Base-by-base conservation (phyloP, 2,113 vertebrate species). In the Mastomys coucha region DNA sequence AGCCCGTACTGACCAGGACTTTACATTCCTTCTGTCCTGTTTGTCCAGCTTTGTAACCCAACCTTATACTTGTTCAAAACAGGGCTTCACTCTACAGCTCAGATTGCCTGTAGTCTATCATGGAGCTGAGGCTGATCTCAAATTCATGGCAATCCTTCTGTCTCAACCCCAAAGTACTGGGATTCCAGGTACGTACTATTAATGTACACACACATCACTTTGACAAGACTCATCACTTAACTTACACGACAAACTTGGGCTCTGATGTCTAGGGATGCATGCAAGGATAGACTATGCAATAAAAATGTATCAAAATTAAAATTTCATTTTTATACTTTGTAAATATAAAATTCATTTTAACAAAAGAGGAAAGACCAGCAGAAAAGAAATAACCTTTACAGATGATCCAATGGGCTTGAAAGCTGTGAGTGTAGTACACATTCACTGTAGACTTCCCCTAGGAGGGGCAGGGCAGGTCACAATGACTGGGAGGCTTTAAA, bases 151-250 rank as follows among this genome's bases (percentile, higher is more conserved):
- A 33, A 16, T 51, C 45, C 28, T 78, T 45, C 49, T 51, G 45
- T 14, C 45, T 78, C 76, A 78, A 49, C 45, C 26, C 45, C 76
- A 45, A 78, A 28, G 49, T 31, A 31, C 10, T 51, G 45, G 76
- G 13, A 31, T 78, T 2, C 5, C 45, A 51, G 42, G 5, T 78
- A 45, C 31, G 26, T 8, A 16, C 45, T 31, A 51, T 45, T 33
- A 49, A 22, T 14, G 39, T 5, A 45, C 93, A 88, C 51, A 49
- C 19, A 39, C 33, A 87, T 82, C 33, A 42, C 56, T 63, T 72
- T 45, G 85, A 87, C 39, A 84, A 73, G 16, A 63, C 53, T 70
- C 51, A 63, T 89, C 58, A 60, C 58, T 63, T 85, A 89, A 92
- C 36, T 65, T 45, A 26, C 28, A 31, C 72, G 77, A 77, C 77